Percentiles rank a stretch among this genome's conserved stretches.
These are phyloP conservation scores for Thymelicus sylvestris DNA, from an alignment of 2,888 invertebrate species.

Conservation along the genomic window DNA sequence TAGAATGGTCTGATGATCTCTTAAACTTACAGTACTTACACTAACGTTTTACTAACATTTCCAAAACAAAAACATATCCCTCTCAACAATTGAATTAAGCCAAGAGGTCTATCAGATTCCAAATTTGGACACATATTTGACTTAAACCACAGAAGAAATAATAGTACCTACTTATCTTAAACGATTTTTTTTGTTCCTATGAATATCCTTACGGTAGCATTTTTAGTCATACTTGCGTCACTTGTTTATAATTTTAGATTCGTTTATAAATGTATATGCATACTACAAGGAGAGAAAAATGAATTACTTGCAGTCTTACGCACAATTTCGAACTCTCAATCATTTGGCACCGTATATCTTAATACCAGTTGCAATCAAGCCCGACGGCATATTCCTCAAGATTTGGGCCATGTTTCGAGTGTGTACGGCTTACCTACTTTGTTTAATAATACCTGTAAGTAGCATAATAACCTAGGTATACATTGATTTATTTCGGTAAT, in stretches of 20 bases:
- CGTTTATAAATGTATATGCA: constrained; percentile 66
- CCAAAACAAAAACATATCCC: no score
- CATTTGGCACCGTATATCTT: constrained; percentile 66
- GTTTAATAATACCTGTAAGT: constrained; percentile 71
- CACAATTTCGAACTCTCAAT: constrained; percentile 62
- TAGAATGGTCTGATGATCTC: no score
- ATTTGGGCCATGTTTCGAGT: constrained; percentile 68
- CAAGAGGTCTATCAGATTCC: no score
- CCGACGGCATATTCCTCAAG: constrained; percentile 71
- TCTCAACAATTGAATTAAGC: no score
- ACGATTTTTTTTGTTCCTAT: no score
- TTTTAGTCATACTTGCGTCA: background rate
- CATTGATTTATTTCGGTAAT: background rate
- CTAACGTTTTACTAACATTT: no score
- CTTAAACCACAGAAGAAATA: no score
- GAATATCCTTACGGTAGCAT: no score
- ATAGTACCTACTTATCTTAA: no score
- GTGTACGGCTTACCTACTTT: constrained; percentile 61
- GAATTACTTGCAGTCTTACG: constrained; percentile 67
- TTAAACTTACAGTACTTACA: no score
- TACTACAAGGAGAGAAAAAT: constrained; percentile 62
- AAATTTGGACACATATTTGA: no score
- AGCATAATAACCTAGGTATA: background rate
- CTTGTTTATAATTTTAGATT: constrained; percentile 57
- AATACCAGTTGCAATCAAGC: constrained; percentile 69